Evolutionary conservation across 2,888 invertebrate genomes (phyloP).

Genomic region (Nesidiocoris tenuis): DNA sequence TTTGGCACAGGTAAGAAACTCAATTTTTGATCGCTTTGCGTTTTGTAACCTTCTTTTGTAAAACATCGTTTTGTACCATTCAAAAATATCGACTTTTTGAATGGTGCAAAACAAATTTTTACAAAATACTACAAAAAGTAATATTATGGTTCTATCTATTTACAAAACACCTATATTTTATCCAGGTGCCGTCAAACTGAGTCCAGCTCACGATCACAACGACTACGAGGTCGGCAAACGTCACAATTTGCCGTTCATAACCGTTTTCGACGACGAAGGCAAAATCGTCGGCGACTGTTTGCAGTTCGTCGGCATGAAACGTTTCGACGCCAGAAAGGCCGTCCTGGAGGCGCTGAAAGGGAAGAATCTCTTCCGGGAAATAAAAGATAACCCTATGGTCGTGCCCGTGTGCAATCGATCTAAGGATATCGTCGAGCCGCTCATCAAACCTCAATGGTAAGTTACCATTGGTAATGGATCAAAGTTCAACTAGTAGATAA

Average conservation of each 20-base stretch:
- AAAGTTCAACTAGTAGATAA: too few species aligned
- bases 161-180: too few species aligned
- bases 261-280: constrained; percentile 91
- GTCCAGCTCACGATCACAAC: constrained; percentile 95
- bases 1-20: constrained; percentile 83
- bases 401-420: constrained; percentile 94
- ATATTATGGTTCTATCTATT: too few species aligned
- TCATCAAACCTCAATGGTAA: constrained; percentile 95
- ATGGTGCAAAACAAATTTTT: too few species aligned
- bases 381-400: constrained; percentile 90
- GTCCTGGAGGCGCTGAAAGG: constrained; percentile 75
- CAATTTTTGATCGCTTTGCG: too few species aligned
- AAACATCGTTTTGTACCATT: too few species aligned
- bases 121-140: too few species aligned
- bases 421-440: constrained; percentile 94
- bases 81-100: too few species aligned
- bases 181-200: constrained; percentile 94
- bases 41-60: too few species aligned
- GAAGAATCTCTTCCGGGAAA: constrained; percentile 70
- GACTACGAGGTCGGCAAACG: constrained; percentile 95
- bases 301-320: constrained; percentile 78
- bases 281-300: constrained; percentile 76
- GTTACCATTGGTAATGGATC: constrained; percentile 41
- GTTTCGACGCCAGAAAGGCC: constrained; percentile 84
- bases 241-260: constrained; percentile 81